A percentile compares a stretch with the other conserved stretches of the same genome.
phyloP scores from a whole-genome alignment of 2,888 invertebrate genomes.

The Macroteleia sp. region DNA sequence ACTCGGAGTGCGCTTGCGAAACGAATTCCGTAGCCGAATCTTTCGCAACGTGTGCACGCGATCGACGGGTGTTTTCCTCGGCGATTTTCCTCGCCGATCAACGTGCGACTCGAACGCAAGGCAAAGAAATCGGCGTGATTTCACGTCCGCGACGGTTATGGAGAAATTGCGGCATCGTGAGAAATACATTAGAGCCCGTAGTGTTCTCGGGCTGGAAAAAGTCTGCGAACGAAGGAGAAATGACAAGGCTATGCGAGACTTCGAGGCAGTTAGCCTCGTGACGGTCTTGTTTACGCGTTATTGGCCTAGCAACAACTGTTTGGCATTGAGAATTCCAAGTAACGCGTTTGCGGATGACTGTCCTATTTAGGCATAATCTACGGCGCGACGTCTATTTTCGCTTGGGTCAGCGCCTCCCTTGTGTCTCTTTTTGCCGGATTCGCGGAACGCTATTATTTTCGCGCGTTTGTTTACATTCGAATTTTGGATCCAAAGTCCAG shows the following conservation, averaged over 20 bases:
- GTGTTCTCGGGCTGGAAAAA: constrained; percentile 13
- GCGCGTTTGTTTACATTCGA: no score
- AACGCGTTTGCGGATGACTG: constrained; percentile 26
- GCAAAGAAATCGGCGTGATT: not conserved
- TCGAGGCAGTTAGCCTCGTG: constrained; percentile 52
- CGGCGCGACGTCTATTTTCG: constrained; percentile 8
- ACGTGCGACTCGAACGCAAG: not conserved
- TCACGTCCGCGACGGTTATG: constrained; percentile 6
- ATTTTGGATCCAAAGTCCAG: no score
- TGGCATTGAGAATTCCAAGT: constrained; percentile 67
- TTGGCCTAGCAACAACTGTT: constrained; percentile 79
- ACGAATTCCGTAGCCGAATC: constrained; percentile 18
- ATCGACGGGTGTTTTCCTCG: not conserved
- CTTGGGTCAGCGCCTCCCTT: not conserved
- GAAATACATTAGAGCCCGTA: not conserved
- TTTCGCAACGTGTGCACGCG: constrained; percentile 21
- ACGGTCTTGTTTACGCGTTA: constrained; percentile 73
- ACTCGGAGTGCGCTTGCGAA: constrained; percentile 26
- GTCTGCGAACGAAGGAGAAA: constrained; percentile 45
- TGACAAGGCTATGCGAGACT: constrained; percentile 41
- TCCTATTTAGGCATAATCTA: constrained; percentile 28
- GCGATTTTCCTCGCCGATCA: constrained; percentile 2
- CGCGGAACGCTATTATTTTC: no score
- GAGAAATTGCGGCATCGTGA: constrained; percentile 19
- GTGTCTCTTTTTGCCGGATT: no score